Percentiles rank a stretch among this genome's conserved stretches.
Evolutionary conservation across 2,888 invertebrate species (phyloP).

Genomic region (Lutraria lutraria): DNA sequence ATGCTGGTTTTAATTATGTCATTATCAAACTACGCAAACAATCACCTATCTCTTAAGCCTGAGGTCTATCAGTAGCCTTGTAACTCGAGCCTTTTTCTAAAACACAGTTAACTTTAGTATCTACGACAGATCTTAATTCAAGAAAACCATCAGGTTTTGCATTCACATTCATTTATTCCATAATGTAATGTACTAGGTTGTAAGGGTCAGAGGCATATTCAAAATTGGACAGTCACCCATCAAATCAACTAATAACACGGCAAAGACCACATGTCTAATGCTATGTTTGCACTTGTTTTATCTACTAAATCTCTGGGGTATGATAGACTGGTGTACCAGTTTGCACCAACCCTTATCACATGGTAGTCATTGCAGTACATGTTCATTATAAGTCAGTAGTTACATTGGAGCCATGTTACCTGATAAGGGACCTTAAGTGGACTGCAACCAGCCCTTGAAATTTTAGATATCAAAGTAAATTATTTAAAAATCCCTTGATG

Average conservation of each 20-base stretch:
- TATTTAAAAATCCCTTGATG: too few relatives aligned
- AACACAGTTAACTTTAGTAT: too few relatives aligned
- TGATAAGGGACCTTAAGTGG: too few relatives aligned
- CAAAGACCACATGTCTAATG: conserved; percentile 54
- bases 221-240: conserved; percentile 37
- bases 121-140: conserved; percentile 5
- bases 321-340: conserved; percentile 62
- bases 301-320: conserved; percentile 49
- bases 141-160: conserved; percentile 48
- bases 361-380: conserved; percentile 42
- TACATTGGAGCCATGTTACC: conserved; percentile 54
- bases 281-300: background rate
- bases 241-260: conserved; percentile 40
- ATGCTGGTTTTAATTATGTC: background rate
- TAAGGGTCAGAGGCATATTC: conserved; percentile 16
- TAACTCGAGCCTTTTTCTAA: conserved; percentile 38
- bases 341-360: conserved; percentile 30
- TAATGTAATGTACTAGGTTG: conserved; percentile 22
- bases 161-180: conserved; percentile 36
- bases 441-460: too few relatives aligned
- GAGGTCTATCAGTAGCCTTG: conserved; percentile 36
- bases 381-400: conserved; percentile 56
- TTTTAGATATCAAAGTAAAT: too few relatives aligned
- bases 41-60: conserved; percentile 45
- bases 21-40: conserved; percentile 24